Percentiles rank a stretch among this genome's conserved stretches.
These are phyloP conservation scores for Candoia aspera DNA, from an alignment of 2,113 vertebrate species.

Conservation along the genomic window DNA sequence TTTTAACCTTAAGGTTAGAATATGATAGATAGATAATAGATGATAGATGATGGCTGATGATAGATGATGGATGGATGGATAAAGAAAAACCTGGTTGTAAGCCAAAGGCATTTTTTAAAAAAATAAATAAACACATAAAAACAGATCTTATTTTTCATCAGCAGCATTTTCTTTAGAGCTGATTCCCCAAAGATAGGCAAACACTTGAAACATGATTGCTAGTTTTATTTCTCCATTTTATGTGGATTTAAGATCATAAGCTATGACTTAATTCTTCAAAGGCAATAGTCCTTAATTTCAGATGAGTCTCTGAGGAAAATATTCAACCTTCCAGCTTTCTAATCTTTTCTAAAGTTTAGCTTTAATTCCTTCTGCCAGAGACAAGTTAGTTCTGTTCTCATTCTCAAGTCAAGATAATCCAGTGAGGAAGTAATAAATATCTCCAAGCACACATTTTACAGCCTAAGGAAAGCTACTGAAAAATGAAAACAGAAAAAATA, in stretches of 20 bases:
- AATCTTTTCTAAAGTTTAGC: slow-evolving; percentile 45
- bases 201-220: slow-evolving; percentile 35
- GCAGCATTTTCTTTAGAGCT: neutral
- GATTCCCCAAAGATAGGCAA: slow-evolving; percentile 16
- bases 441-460: slow-evolving; percentile 26
- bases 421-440: slow-evolving; percentile 42
- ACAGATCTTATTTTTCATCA: neutral
- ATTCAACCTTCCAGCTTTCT: slow-evolving; percentile 10
- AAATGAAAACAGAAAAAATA: neutral
- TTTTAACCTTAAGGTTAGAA: no score
- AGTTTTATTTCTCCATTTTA: slow-evolving; percentile 48
- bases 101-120: neutral
- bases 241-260: slow-evolving; percentile 8
- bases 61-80: no score
- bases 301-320: slow-evolving; percentile 28
- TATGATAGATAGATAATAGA: no score
- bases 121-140: slow-evolving; percentile 21
- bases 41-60: no score
- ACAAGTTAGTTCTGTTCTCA: slow-evolving; percentile 18
- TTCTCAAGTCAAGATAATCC: slow-evolving; percentile 30
- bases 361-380: slow-evolving; percentile 38
- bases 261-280: slow-evolving; percentile 38
- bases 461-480: slow-evolving; percentile 21
- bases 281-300: slow-evolving; percentile 27
- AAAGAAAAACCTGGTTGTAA: neutral